Base-by-base conservation (phyloP, 2,888 invertebrate species). In the Punctoribates punctum region DNA sequence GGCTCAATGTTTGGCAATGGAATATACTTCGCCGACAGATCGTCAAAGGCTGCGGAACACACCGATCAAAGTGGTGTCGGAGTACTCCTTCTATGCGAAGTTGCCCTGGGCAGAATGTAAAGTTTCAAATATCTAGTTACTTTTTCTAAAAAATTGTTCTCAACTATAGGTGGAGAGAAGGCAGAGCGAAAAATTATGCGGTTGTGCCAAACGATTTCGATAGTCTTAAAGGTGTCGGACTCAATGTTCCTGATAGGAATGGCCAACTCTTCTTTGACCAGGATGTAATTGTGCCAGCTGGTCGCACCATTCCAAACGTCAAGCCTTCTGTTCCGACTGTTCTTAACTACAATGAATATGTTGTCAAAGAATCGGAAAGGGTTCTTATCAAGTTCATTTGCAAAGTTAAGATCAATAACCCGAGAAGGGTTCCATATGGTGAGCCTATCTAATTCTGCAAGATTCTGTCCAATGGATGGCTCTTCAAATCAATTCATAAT, bases 1-100 rank as follows among this genome's bases (percentile, higher is more conserved):
- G 86, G 86, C 46, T 88, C 87, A 83, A 98, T 99, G 98, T 99
- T 99, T 85, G 98, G 98, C 78, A 99, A 98, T 86, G 99, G 97
- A 82, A 88, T 93, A 77, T 96, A 96, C 85, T 97, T 98, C 85
- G 97, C 97, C 11, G 98, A 99, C 84, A 97, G 97, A 96, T 96
- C 96, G 0, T 93, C 95, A 9, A 99, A 99, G 84, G 96, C 96
- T 0, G 96, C 96, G 9, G 97, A 97, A 85, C 97, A 97, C 2
- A 89, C 86, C 79, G 86, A 85, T 15, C 81, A 83, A 27, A 89
- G 89, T 83, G 88, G 90, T 0, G 88, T 88, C n/a, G 98, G 96
- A 38, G 84, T 97, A 57, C 82, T 99, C 85, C 82, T 99, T 81
- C 88, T 99, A 0, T 96, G 96, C 83, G 98, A 99, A 83, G 97